Evolutionary conservation across 2,113 vertebrate species (phyloP).

Genomic region (Columbina picui): DNA sequence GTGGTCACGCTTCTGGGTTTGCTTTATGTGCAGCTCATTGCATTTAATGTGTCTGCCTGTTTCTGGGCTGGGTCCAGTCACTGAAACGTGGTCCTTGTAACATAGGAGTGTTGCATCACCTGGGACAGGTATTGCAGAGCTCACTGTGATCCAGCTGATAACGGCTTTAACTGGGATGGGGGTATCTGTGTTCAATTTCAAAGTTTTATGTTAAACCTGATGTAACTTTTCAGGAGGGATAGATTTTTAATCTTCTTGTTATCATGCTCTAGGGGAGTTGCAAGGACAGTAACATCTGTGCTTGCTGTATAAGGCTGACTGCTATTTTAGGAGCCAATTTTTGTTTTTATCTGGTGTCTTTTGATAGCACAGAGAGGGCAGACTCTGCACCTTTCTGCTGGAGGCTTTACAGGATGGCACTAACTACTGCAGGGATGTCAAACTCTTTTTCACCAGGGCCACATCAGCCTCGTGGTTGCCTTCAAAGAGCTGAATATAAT

Average conservation of each 20-base stretch:
- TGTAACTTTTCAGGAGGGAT: background rate
- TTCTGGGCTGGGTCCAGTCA: background rate
- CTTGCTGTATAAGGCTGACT: background rate
- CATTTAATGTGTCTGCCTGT: background rate
- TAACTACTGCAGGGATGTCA: background rate
- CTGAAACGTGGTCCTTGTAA: background rate
- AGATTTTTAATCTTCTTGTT: background rate
- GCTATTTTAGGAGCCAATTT: background rate
- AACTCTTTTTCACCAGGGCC: no score
- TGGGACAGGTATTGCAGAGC: background rate
- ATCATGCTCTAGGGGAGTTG: background rate
- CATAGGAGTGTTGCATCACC: background rate
- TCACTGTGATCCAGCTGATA: background rate
- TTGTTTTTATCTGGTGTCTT: background rate
- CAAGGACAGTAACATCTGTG: background rate
- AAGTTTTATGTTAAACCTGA: background rate
- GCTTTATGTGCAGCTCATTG: background rate
- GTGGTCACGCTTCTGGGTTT: background rate
- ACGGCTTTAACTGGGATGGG: background rate
- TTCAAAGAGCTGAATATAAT: no score
- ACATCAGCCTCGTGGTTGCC: no score
- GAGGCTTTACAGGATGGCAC: background rate
- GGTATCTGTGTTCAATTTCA: background rate
- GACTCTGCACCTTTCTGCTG: background rate
- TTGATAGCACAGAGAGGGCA: background rate